Conservation (phyloP, 2,113 vertebrate species). For the Rynchops niger region DNA sequence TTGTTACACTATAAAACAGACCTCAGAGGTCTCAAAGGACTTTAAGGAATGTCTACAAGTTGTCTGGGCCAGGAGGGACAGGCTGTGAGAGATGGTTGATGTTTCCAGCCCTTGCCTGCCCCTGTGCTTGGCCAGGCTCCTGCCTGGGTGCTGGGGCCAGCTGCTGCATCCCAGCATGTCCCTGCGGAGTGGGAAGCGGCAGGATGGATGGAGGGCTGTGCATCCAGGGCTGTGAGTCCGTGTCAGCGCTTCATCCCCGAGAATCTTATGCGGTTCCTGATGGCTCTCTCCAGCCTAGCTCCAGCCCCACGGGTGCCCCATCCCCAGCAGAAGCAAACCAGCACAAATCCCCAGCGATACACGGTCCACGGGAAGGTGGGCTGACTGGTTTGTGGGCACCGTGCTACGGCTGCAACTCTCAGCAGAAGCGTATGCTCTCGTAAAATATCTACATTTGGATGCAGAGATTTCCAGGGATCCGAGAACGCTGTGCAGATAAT, state of each 20-base stretch:
- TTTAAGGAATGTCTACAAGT: not conserved
- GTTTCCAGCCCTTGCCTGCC: not conserved
- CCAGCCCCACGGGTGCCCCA: not conserved
- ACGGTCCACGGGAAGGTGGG: not conserved
- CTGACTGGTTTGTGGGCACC: rapidly evolving
- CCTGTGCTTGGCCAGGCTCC: not conserved
- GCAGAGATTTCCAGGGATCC: conserved; percentile 27
- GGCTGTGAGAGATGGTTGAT: not conserved
- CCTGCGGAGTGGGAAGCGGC: not conserved
- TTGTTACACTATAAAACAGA: not conserved
- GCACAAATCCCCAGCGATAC: rapidly evolving
- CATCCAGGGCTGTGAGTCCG: rapidly evolving
- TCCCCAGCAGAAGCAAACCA: not conserved
- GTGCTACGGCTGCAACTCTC: not conserved
- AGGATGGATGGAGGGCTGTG: not conserved
- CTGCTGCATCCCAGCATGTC: not conserved
- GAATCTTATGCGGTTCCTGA: not conserved
- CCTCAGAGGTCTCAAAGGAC: not conserved
- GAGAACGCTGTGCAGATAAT: conserved; percentile 19
- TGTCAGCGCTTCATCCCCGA: not conserved
- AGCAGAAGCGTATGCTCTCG: not conserved
- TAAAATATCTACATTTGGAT: conserved; percentile 46
- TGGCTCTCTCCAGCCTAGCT: not conserved
- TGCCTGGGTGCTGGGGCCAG: rapidly evolving
- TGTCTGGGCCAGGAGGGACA: not conserved